Base-by-base conservation (phyloP, 2,113 vertebrate genomes). In the Phainopepla nitens region DNA sequence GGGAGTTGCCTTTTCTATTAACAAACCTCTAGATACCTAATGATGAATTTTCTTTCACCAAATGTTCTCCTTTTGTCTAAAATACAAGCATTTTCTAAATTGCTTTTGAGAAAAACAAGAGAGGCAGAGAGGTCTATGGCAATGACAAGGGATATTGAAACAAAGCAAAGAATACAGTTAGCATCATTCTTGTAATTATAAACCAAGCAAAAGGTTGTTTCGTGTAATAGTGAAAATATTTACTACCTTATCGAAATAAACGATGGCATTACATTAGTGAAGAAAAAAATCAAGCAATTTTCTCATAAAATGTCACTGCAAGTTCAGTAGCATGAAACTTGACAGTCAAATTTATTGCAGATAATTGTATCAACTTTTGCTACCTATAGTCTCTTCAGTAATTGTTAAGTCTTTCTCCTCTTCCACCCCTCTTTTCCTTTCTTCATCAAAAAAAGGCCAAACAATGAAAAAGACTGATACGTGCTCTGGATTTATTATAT, bases 31-130 rank as follows among this genome's bases (percentile, higher is more conserved):
- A 99, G 99, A 99, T 99, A 99, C 99, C 98, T 99, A 99, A 99
- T 99, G 99, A 99, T 99, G 99, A 99, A 99, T 99, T 99, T 99
- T 99, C 99, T 99, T 99, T 99, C 99, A 98, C 99, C 99, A 99
- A 99, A 99, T 99, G 99, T 99, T 99, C 99, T 99, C 98, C 98
- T 98, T 98, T 99, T 98, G 98, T 99, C 98, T 98, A 98, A 99
- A 99, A 99, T 99, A 99, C 99, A 99, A 99, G 99, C 98, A 98
- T 99, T 99, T 99, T 99, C 99, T 99, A 99, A 99, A 99, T 99
- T 99, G 99, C 99, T 99, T 99, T 98, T 98, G 99, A 99, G 98
- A 98, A 98, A 98, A 98, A 98, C 98, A 98, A 98, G 98, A 98
- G 98, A 98, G 98, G 97, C 98, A 97, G 97, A 98, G 98, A 98